Percentiles rank a stretch among this genome's conserved stretches.
Conservation (phyloP, 2,888 invertebrate genomes). For the Nipponacmea schrenckii region DNA sequence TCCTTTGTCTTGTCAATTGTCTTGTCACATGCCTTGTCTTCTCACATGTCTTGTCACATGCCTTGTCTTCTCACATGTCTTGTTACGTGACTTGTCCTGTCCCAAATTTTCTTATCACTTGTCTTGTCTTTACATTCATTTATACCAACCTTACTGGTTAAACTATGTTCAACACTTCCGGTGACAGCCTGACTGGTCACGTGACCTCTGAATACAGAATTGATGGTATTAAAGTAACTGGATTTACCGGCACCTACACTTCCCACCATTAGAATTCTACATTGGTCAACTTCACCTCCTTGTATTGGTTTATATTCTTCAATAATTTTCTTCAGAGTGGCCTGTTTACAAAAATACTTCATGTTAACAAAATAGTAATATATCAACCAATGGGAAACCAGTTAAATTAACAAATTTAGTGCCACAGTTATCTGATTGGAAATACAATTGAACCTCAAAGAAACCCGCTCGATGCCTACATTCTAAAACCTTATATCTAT, state of each 20-base stretch:
- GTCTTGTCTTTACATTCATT: no score
- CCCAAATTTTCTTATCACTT: no score
- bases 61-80: no score
- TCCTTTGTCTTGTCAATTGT: no score
- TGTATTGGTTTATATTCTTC: constrained; percentile 20
- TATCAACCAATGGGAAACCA: constrained; percentile 37
- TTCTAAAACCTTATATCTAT: constrained; percentile 21
- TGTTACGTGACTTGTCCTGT: no score
- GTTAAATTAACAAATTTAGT: constrained; percentile 35
- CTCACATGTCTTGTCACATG: no score
- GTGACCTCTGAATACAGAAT: constrained; percentile 31
- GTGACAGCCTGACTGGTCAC: constrained; percentile 25
- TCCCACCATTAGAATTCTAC: constrained; percentile 29
- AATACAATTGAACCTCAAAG: constrained; percentile 39
- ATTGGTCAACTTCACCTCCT: constrained; percentile 10
- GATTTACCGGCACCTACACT: constrained; percentile 30
- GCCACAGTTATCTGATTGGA: constrained; percentile 38
- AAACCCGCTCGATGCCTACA: constrained; percentile 31
- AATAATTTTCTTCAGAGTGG: constrained; percentile 52
- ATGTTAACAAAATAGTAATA: constrained; percentile 25
- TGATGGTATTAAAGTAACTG: constrained; percentile 33
- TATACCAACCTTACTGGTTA: constrained; percentile 24
- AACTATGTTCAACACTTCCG: constrained; percentile 29
- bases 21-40: no score
- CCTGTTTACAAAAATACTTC: constrained; percentile 29